Base-by-base conservation (phyloP, 2,888 invertebrate species). In the Argyresthia albistria region DNA sequence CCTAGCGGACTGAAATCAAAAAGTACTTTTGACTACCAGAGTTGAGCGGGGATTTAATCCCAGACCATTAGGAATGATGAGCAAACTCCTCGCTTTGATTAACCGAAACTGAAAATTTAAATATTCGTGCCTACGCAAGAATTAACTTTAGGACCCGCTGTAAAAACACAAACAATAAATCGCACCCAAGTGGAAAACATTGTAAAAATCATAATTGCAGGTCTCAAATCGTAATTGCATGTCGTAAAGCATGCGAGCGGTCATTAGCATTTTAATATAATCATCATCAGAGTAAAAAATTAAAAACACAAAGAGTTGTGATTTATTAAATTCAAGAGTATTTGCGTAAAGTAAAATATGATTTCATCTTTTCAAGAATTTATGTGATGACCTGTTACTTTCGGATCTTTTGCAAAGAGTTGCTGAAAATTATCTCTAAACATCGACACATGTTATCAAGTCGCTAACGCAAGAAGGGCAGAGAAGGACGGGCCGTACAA, bases 401-500 rank as follows among this genome's bases (percentile, higher is more conserved):
- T 6, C 3, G 25, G 25, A 4, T 25, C 25, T 25, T 4, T 4
- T 25, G 25, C 25, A 25, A 25, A 6, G 25, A 25, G 25, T 25
- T 25, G 2, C 25, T 25, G 3, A 25, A 25, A 25, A 25, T 4
- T 25, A 25, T 25, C 25, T 25, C 25, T 25, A 25, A 39, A 39
- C 10, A 3, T 9, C 10, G 39, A 11, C 39, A 39, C 39, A 11
- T 8, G n/a, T 39, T 4, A 39, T 1, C 39, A n/a, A n/a, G 10
- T 39, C 39, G 48, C 48, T 48, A 36, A 37, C 37, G 10, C 69
- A 57, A 64, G 69, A 70, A 82, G 82, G 82, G 76, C 80, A 73
- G 65, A 61, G 58, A 77, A 82, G 80, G 81, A 77, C 80, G 74
- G 55, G 45, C 45, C 25, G 25, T 25, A 25, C n/a, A n/a, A n/a